These are phyloP conservation scores for Sebastes goodei DNA, from an alignment of 2,797 vertebrate species.

Conservation along the genomic window DNA sequence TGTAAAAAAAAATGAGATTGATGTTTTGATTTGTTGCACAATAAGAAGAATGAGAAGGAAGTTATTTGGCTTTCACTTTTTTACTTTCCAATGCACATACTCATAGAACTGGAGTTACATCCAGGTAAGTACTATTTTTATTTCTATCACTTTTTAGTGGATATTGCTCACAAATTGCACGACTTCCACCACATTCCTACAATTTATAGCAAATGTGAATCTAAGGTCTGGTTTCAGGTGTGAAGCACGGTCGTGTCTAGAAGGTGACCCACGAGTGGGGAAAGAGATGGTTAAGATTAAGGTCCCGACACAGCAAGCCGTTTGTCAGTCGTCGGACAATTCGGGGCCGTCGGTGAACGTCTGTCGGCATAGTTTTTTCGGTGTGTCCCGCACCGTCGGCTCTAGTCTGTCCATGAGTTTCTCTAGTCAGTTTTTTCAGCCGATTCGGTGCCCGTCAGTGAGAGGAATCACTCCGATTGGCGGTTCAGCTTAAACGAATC, in stretches of 20 bases:
- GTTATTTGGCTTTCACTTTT: neutral
- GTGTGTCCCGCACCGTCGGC: too few relatives aligned
- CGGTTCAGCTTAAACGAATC: too few relatives aligned
- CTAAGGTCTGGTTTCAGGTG: neutral
- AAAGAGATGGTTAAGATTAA: too few relatives aligned
- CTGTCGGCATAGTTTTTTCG: too few relatives aligned
- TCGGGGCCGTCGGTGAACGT: too few relatives aligned
- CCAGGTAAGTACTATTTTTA: neutral
- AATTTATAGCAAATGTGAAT: neutral
- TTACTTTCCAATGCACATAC: neutral
- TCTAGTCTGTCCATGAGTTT: too few relatives aligned
- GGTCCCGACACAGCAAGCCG: too few relatives aligned
- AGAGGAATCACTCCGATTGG: too few relatives aligned
- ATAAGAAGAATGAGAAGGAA: neutral
- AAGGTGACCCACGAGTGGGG: too few relatives aligned
- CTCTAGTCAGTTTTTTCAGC: too few relatives aligned
- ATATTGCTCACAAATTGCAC: neutral
- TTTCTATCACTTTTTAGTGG: neutral
- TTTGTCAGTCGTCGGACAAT: too few relatives aligned
- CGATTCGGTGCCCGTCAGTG: rapidly evolving
- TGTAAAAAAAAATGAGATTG: constrained; percentile 30
- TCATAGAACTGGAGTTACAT: neutral
- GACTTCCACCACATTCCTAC: neutral
- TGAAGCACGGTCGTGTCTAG: neutral
- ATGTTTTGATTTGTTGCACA: neutral